Conservation (phyloP, 2,113 vertebrate genomes). For the Rhinichthys klamathensis region DNA sequence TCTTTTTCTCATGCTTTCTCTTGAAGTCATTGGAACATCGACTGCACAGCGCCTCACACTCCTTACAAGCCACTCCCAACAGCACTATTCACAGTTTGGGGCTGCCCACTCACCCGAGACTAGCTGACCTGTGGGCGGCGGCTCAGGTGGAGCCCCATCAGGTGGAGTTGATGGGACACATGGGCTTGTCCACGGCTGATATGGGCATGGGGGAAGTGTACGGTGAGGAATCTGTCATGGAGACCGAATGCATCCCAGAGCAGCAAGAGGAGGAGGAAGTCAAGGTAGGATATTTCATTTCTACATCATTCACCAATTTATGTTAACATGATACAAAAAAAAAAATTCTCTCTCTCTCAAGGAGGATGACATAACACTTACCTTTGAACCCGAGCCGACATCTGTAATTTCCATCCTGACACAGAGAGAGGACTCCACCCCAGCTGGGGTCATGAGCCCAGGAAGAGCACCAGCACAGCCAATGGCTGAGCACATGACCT, state of each 20-base stretch:
- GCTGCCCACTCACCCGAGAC: slow-evolving; percentile 81
- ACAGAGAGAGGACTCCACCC: slow-evolving; percentile 78
- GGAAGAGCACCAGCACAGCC: slow-evolving; percentile 64
- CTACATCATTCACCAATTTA: neutral
- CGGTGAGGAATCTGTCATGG: slow-evolving; percentile 76
- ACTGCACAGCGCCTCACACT: slow-evolving; percentile 75
- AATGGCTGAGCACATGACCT: slow-evolving; percentile 80
- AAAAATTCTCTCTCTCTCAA: slow-evolving; percentile 44
- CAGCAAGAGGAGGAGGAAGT: slow-evolving; percentile 76
- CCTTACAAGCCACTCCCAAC: slow-evolving; percentile 79
- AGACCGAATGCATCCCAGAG: slow-evolving; percentile 76
- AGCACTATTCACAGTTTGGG: slow-evolving; percentile 81
- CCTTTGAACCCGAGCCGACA: slow-evolving; percentile 85
- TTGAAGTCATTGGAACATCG: slow-evolving; percentile 71
- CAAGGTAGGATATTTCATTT: slow-evolving; percentile 59
- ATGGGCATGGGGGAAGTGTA: slow-evolving; percentile 68
- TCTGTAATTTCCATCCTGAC: slow-evolving; percentile 77
- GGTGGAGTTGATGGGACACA: slow-evolving; percentile 77
- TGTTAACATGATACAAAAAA: too few species aligned
- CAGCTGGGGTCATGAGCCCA: slow-evolving; percentile 53
- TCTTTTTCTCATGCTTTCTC: slow-evolving; percentile 12
- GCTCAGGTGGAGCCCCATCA: slow-evolving; percentile 79
- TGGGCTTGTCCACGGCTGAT: slow-evolving; percentile 80
- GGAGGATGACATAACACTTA: slow-evolving; percentile 88
- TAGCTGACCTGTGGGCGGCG: slow-evolving; percentile 86